These are phyloP conservation scores for Limenitis camilla DNA, from an alignment of 2,888 invertebrate genomes.

Conservation along the genomic window DNA sequence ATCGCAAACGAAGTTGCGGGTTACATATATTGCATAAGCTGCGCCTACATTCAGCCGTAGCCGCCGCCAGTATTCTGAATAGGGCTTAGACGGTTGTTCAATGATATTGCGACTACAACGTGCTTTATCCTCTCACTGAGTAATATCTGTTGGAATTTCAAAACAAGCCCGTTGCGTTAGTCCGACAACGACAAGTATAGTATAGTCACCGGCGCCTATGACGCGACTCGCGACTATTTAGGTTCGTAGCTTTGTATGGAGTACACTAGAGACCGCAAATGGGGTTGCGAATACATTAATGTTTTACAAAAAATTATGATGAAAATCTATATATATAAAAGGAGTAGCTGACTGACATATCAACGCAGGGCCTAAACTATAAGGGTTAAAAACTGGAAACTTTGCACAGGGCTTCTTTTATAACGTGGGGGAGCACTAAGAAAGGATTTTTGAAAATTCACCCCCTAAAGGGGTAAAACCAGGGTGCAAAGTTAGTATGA, in stretches of 20 bases:
- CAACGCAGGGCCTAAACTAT: too few relatives aligned
- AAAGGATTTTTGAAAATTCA: too few relatives aligned
- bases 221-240: constrained; percentile 30
- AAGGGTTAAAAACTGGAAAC: too few relatives aligned
- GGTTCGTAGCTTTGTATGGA: constrained; percentile 8
- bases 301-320: too few relatives aligned
- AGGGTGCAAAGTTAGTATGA: too few relatives aligned
- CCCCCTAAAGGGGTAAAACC: too few relatives aligned
- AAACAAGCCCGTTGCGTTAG: constrained; percentile 30
- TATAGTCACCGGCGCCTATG: constrained; percentile 33
- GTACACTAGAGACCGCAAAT: not conserved
- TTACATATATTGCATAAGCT: too few relatives aligned
- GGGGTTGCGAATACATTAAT: not conserved
- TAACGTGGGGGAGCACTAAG: too few relatives aligned
- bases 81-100: constrained; percentile 15
- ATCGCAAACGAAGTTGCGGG: too few relatives aligned
- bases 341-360: too few relatives aligned
- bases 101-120: constrained; percentile 24
- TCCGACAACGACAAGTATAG: constrained; percentile 29
- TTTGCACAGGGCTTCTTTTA: too few relatives aligned
- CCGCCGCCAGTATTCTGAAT: constrained; percentile 12
- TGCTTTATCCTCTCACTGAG: constrained; percentile 38
- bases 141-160: constrained; percentile 37
- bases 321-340: too few relatives aligned
- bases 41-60: constrained; percentile 5